Evolutionary conservation across 2,888 invertebrate species (phyloP).

Genomic region (Rambutsinella grinnellia): DNA sequence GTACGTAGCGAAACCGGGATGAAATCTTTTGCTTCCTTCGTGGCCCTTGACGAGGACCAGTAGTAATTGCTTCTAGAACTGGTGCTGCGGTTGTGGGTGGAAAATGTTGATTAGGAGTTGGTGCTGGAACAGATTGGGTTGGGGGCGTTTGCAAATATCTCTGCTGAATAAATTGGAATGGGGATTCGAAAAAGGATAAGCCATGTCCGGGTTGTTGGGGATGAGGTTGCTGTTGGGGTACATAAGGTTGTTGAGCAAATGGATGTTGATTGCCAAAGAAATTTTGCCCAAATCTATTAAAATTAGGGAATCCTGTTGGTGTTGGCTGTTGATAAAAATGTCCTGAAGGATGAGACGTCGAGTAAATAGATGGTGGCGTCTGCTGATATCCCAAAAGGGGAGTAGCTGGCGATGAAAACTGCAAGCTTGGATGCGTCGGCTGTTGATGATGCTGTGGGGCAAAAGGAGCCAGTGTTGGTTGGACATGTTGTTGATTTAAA

Average conservation of each 20-base stretch:
- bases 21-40: slow-evolving; percentile 31
- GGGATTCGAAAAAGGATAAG: slow-evolving; percentile 33
- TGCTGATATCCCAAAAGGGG: background rate
- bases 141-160: background rate
- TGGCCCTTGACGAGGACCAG: slow-evolving; percentile 1
- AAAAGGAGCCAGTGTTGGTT: background rate
- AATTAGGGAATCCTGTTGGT: slow-evolving; percentile 5
- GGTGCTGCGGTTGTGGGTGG: background rate
- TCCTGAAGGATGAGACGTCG: slow-evolving; percentile 1
- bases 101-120: background rate
- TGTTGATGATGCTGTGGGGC: slow-evolving; percentile 20
- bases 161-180: slow-evolving; percentile 33
- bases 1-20: slow-evolving; percentile 38
- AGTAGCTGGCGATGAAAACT: background rate
- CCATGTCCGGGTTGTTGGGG: slow-evolving; percentile 14
- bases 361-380: background rate
- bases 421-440: background rate
- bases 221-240: slow-evolving; percentile 5
- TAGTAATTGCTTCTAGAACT: slow-evolving; percentile 1
- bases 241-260: background rate
- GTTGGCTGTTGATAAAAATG: background rate
- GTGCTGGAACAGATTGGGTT: background rate
- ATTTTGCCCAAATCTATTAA: slow-evolving; percentile 8
- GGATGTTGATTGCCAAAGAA: slow-evolving; percentile 2
- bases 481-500: slow-evolving; percentile 2